Evolutionary conservation across 2,888 invertebrate species (phyloP).

Genomic region (Lasioglossum zephyrum): DNA sequence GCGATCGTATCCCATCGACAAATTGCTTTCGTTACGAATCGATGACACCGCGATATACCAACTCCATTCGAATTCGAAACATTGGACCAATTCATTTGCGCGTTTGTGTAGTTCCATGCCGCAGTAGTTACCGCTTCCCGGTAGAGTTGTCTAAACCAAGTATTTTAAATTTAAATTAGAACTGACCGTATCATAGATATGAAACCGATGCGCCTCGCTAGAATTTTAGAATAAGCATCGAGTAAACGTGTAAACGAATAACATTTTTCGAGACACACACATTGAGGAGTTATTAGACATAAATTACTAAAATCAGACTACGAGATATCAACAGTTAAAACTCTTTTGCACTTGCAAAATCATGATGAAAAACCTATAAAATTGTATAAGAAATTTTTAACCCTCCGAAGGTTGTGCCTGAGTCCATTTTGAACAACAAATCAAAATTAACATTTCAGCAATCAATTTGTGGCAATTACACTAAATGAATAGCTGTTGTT

Average conservation of each 20-base stretch:
- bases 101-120: background rate
- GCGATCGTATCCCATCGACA: constrained; percentile 29
- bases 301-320: background rate
- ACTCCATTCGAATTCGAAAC: constrained; percentile 19
- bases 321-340: background rate
- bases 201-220: background rate
- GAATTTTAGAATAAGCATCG: background rate
- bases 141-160: background rate
- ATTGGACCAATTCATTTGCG: constrained; percentile 15
- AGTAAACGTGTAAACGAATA: background rate
- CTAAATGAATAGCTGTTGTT: too few species aligned
- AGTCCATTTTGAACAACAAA: too few species aligned
- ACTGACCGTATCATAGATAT: background rate
- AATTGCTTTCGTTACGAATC: constrained; percentile 46
- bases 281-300: background rate
- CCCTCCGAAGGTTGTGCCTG: too few species aligned
- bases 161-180: background rate
- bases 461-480: too few species aligned
- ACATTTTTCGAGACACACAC: background rate
- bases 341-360: background rate
- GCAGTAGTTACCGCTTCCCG: background rate
- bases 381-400: background rate
- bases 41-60: constrained; percentile 21
- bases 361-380: background rate
- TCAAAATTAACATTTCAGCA: too few species aligned